A percentile compares a stretch with the other conserved stretches of the same genome.
These are phyloP conservation scores for Anoplolepis gracilipes DNA, from an alignment of 1,140 invertebrate genomes.

Conservation along the genomic window DNA sequence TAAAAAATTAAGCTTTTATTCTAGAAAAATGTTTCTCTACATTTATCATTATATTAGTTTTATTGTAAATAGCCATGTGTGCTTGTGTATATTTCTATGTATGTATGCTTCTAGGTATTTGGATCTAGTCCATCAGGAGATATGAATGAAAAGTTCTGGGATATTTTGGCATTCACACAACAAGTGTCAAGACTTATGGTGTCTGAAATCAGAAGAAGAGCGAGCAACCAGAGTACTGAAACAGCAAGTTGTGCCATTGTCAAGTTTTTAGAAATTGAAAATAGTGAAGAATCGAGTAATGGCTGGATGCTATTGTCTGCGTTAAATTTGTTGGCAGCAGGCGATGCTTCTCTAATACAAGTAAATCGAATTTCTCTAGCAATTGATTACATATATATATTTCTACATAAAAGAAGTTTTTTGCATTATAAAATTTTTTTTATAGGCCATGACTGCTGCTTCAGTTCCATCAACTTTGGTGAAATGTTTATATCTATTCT, in stretches of 20 bases:
- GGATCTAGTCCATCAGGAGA: conserved; percentile 95
- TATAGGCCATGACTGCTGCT: conserved; percentile 96
- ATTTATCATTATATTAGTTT: background rate
- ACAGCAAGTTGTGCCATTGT: conserved; percentile 98
- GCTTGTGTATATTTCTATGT: too few species aligned
- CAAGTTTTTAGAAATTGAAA: conserved; percentile 97
- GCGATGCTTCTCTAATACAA: conserved; percentile 91
- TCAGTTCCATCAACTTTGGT: conserved; percentile 98
- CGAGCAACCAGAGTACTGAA: conserved; percentile 98
- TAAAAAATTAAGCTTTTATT: background rate
- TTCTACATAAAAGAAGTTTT: background rate
- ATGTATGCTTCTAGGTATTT: conserved; percentile 90
- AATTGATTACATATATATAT: background rate
- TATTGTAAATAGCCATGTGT: background rate
- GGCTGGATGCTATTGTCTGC: conserved; percentile 98
- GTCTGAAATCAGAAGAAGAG: conserved; percentile 95
- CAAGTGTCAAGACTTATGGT: conserved; percentile 98
- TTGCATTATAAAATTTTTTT: conserved; percentile 50
- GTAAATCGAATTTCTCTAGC: conserved; percentile 84
- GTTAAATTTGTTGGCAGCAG: conserved; percentile 95
- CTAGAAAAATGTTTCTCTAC: background rate
- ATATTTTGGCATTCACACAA: conserved; percentile 96
- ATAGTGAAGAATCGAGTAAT: conserved; percentile 96
- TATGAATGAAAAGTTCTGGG: conserved; percentile 98
- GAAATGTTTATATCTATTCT: conserved; percentile 99